Evolutionary conservation across 2,113 vertebrate species (phyloP).

Genomic region (Callionymus lyra): DNA sequence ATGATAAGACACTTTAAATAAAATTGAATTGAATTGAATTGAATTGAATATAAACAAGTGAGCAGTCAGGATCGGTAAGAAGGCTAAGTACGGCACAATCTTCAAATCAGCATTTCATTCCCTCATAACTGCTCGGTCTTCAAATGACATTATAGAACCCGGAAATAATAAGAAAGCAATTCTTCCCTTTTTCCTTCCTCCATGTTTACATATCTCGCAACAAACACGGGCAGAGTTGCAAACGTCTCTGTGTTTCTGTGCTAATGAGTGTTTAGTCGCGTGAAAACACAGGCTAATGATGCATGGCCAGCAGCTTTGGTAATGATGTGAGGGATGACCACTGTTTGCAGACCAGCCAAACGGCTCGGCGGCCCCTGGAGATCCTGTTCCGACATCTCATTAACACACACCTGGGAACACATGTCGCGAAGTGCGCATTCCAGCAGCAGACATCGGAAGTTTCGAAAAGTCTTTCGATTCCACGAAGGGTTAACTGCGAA

Average conservation of each 20-base stretch:
- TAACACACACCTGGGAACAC: constrained; percentile 30
- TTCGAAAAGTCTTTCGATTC: too few species aligned
- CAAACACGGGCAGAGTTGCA: constrained; percentile 2
- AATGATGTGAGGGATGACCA: constrained; percentile 19
- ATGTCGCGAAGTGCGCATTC: constrained; percentile 10
- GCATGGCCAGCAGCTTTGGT: constrained; percentile 24
- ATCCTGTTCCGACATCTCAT: constrained; percentile 36
- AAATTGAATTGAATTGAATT: too few species aligned
- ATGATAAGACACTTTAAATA: too few species aligned
- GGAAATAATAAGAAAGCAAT: constrained; percentile 25
- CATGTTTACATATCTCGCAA: constrained; percentile 11
- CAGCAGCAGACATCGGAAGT: neutral
- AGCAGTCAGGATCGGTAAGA: too few species aligned
- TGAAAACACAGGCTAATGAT: constrained; percentile 46
- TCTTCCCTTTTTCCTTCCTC: constrained; percentile 4
- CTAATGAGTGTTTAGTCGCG: constrained; percentile 45
- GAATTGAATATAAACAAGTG: too few species aligned
- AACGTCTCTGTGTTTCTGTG: constrained; percentile 1
- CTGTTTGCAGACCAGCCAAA: constrained; percentile 25
- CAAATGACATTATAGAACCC: constrained; percentile 28
- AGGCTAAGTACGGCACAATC: too few species aligned
- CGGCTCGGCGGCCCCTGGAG: constrained; percentile 18
- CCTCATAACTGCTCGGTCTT: constrained; percentile 1
- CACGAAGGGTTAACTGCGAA: too few species aligned
- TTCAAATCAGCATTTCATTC: constrained; percentile 22